phyloP scores from a whole-genome alignment of 2,888 invertebrate genomes.

The Galerucella nymphaeae region DNA sequence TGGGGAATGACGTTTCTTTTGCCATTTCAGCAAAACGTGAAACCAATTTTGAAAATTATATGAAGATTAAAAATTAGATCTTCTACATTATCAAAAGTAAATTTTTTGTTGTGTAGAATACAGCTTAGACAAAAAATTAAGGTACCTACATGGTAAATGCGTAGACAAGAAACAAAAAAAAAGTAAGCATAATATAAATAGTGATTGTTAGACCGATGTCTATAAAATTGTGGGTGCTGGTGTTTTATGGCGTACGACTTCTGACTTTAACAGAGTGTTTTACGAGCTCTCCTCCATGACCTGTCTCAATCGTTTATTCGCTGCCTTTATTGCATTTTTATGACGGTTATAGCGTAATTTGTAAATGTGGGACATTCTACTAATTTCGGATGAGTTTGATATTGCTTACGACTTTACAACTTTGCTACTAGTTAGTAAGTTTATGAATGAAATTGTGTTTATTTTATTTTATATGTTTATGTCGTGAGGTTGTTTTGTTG shows the following conservation, averaged over 20 bases:
- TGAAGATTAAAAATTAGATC: no score
- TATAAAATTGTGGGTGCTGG: conserved; percentile 59
- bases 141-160: conserved; percentile 44
- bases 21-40: no score
- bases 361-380: conserved; percentile 64
- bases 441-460: conserved; percentile 30
- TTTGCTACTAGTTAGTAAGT: conserved; percentile 36
- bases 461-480: conserved; percentile 30
- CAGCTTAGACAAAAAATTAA: conserved; percentile 47
- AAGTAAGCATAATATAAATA: no score
- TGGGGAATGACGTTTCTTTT: no score
- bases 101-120: conserved; percentile 12
- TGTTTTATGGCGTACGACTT: conserved; percentile 62
- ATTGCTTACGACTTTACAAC: conserved; percentile 61
- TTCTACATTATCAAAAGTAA: no score
- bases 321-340: conserved; percentile 65
- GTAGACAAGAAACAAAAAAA: conserved; percentile 42
- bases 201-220: conserved; percentile 59
- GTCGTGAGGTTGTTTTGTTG: conserved; percentile 13
- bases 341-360: conserved; percentile 63
- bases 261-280: conserved; percentile 62
- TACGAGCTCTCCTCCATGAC: conserved; percentile 60
- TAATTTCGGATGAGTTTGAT: conserved; percentile 62
- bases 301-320: conserved; percentile 64
- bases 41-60: no score